phyloP scores from a whole-genome alignment of 2,113 vertebrate species.

The Clarias magur region DNA sequence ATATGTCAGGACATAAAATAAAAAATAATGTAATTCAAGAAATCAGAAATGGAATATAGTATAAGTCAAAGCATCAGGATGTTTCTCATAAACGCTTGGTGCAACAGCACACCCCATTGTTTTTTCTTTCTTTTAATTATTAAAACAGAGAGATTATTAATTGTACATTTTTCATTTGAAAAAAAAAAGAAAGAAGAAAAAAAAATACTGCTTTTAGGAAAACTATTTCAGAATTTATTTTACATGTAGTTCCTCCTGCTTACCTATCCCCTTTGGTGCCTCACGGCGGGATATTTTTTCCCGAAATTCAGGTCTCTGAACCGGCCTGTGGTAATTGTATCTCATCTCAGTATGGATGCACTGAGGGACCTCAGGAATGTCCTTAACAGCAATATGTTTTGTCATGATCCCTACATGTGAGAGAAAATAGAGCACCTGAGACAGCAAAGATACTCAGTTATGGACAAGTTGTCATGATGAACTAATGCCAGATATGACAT shows the following conservation, averaged over 20 bases:
- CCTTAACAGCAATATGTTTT: slow-evolving; percentile 56
- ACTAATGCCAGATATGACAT: background rate
- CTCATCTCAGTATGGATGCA: slow-evolving; percentile 71
- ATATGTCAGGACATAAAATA: background rate
- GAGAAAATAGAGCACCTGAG: background rate
- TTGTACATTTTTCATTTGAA: background rate
- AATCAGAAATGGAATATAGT: no score
- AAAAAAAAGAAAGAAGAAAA: background rate
- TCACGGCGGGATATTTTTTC: slow-evolving; percentile 58
- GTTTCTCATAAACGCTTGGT: background rate
- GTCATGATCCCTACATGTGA: slow-evolving; percentile 60
- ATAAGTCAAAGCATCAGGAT: no score
- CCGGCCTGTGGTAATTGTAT: slow-evolving; percentile 65
- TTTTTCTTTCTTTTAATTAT: background rate
- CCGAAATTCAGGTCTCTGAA: slow-evolving; percentile 63
- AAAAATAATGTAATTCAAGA: background rate
- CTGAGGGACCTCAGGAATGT: slow-evolving; percentile 47
- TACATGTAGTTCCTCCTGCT: slow-evolving; percentile 17
- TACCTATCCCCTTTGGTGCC: slow-evolving; percentile 70
- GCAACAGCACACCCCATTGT: background rate
- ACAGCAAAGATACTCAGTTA: background rate
- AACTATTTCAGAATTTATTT: background rate
- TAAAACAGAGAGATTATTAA: background rate
- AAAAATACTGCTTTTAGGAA: background rate
- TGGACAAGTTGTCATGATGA: background rate